phyloP scores from a whole-genome alignment of 2,113 vertebrate species.

The Sinocyclocheilus grahami region DNA sequence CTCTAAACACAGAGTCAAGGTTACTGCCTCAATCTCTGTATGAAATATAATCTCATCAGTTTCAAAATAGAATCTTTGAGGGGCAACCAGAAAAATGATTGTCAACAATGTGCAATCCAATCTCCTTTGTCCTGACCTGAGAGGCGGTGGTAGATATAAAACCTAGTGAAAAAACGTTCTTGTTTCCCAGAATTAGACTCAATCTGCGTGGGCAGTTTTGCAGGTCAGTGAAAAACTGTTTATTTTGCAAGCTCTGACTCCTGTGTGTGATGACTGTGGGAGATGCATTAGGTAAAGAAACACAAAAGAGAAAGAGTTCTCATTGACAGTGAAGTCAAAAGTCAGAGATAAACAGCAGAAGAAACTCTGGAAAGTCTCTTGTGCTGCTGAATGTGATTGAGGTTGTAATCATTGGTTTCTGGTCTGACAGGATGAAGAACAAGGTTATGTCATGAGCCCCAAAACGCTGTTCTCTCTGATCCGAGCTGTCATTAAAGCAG shows the following conservation, averaged over 20 bases:
- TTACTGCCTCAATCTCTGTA: constrained; percentile 34
- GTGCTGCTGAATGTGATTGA: background rate
- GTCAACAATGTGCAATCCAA: constrained; percentile 35
- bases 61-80: constrained; percentile 27
- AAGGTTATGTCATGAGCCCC: background rate
- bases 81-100: constrained; percentile 31
- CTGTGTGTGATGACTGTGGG: background rate
- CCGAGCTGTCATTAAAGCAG: background rate
- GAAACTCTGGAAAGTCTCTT: background rate
- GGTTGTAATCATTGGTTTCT: background rate
- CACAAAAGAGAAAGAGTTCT: background rate
- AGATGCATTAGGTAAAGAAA: background rate
- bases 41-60: constrained; percentile 40
- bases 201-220: constrained; percentile 6
- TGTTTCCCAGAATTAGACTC: constrained; percentile 28
- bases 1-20: constrained; percentile 46
- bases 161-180: constrained; percentile 22
- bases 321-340: constrained; percentile 9
- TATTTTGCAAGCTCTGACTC: constrained; percentile 2
- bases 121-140: constrained; percentile 30
- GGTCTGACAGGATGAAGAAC: background rate
- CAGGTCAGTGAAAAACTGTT: constrained; percentile 21
- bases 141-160: background rate
- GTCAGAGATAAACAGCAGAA: background rate
- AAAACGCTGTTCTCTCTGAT: background rate